Evolutionary conservation across 2,888 invertebrate species (phyloP).

Genomic region (Phengaris alcon): DNA sequence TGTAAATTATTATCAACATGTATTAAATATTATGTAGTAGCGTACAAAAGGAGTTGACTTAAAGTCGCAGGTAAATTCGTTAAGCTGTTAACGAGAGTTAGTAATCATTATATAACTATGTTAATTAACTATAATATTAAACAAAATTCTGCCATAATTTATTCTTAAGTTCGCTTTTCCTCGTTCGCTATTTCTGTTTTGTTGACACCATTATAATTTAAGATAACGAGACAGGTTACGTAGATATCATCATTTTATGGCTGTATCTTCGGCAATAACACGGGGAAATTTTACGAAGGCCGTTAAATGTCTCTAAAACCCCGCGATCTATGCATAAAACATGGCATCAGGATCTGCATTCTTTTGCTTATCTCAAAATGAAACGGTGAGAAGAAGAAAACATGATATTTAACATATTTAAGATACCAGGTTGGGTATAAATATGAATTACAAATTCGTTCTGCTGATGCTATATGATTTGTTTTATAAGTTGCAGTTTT

Average conservation of each 20-base stretch:
- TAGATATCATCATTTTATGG: not conserved
- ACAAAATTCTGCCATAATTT: too few relatives aligned
- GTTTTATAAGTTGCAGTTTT: not conserved
- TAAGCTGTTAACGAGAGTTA: too few relatives aligned
- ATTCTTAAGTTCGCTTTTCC: too few relatives aligned
- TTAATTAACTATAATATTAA: too few relatives aligned
- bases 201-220: not conserved
- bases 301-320: not conserved
- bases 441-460: not conserved
- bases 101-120: too few relatives aligned
- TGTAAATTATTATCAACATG: too few relatives aligned
- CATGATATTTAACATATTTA: not conserved
- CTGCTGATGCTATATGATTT: not conserved
- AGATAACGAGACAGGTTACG: not conserved
- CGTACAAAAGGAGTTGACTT: too few relatives aligned
- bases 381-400: too few relatives aligned
- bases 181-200: too few relatives aligned
- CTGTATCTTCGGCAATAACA: not conserved
- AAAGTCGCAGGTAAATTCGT: too few relatives aligned
- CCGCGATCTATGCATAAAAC: constrained; percentile 1
- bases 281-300: not conserved
- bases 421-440: not conserved
- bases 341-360: not conserved
- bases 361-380: constrained; percentile 1
- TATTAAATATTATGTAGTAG: too few relatives aligned